Evolutionary conservation across 2,113 vertebrate genomes (phyloP), one percentile per base, ranked within the genome.

Genomic region (Phylloscopus trochiloides): DNA sequence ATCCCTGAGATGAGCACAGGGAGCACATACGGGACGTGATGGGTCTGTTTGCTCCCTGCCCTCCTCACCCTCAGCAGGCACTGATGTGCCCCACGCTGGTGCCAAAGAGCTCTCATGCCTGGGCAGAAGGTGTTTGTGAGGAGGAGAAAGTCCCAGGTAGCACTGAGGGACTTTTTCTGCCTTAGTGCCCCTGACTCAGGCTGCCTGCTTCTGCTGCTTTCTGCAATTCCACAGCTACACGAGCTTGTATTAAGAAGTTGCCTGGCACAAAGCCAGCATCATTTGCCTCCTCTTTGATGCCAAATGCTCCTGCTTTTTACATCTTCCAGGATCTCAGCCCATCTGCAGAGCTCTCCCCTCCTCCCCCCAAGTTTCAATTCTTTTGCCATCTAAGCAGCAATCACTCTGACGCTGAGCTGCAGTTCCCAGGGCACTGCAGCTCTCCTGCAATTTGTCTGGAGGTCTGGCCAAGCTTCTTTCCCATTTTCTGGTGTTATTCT

Each of bases 341-440:
- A 83, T 95, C 96, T 95, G 95, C 29, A 73, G 67, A 94, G 80
- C 45, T 32, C 31, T 58, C 31, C 66, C 72, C 72, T 40, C 88
- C 79, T 95, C 71, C 85, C n/a, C 7, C 3, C 76, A 18, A 4
- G 6, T 54, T 58, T 51, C 42, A 32, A 73, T 83, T 93, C 80
- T 70, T 88, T 83, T 75, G 47, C 67, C 25, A 28, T 29, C 42
- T 38, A 85, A 89, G 86, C 52, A 45, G 92, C 81, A 89, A 88
- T 57, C 61, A 20, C 59, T 88, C 78, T 5, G 57, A 38, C 29
- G 7, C 24, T 0, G 1, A 45, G 57, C 52, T 71, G 40, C 43
- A 62, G 20, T 43, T 59, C 73, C 81, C n/a, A 16, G 2, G 57
- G 78, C 74, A 51, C 66, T 42, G 55, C 70, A 73, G 84, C 61